Base-by-base conservation (phyloP, 1,140 invertebrate species). In the Drosophila lacertosa region DNA sequence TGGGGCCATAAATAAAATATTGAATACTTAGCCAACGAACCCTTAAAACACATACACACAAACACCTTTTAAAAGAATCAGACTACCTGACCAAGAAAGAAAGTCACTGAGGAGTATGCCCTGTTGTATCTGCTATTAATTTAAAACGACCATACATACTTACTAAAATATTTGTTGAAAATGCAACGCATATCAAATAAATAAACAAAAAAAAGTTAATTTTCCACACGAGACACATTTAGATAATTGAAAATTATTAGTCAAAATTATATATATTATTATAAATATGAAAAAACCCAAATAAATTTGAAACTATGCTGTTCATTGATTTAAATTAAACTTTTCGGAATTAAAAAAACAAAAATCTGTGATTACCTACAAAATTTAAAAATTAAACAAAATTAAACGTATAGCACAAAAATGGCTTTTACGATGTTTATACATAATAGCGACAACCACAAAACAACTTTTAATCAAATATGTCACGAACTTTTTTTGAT, bases 291-390 rank as follows among this genome's bases (percentile, higher is more conserved):
- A 70, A 63, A 55, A 67, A 66, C 37, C 55, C 48, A 72, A 73
- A 75, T 74, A 79, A 66, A 74, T 79, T 84, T 86, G 66, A 67
- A 89, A 86, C 81, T 88, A 60, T 86, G 69, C 75, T 89, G 70
- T 89, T 89, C 74, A 79, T 70, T 81, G 83, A 88, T 89, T 83
- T 69, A 45, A 68, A 60, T 66, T 67, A 71, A 81, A 81, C 74
- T 75, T 90, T 90, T 89, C 71, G 84, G 79, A 80, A 89, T 83
- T 83, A 77, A 84, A 77, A 84, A 82, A 88, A 88, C 89, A 80
- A 88, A 81, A 90, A 90, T 90, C 89, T 90, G 89, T 90, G 89
- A 90, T 90, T 90, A 80, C 82, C 82, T 88, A 88, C 81, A 90
- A 90, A 90, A 83, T 89, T 83, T 80, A 89, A 89, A 79, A 73